Evolutionary conservation across 35 echinoderm and acorn worm species (phyloP).

Genomic region (Apostichopus parvimensis): DNA sequence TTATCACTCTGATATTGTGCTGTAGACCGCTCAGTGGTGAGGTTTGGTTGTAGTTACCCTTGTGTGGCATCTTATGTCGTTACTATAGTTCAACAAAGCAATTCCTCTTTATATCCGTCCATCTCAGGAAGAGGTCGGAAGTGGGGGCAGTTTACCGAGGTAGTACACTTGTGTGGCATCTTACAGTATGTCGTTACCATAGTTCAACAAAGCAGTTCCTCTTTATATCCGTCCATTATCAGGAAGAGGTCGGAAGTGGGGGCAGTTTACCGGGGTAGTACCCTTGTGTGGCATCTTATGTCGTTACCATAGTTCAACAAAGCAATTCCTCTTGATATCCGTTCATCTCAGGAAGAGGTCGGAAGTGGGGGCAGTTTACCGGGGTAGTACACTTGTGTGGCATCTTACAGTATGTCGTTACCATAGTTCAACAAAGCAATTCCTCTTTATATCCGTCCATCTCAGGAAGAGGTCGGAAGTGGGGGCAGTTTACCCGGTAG

Average conservation of each 20-base stretch:
- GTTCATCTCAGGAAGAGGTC: neutral
- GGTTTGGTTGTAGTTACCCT: no score
- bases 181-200: no score
- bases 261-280: no score
- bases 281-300: no score
- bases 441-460: neutral
- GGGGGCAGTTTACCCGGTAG: constrained; percentile 16
- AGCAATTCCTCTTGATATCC: neutral
- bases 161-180: no score
- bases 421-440: neutral
- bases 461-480: constrained; percentile 15
- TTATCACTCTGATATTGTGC: no score
- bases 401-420: no score
- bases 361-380: constrained; percentile 7
- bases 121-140: constrained; percentile 1
- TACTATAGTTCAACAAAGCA: neutral
- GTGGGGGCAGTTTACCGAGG: neutral
- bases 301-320: neutral
- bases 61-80: no score
- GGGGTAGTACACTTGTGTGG: neutral
- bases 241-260: no score
- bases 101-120: neutral
- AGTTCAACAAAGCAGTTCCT: no score
- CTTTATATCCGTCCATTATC: no score
- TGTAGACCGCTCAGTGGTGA: no score